Conservation (phyloP, 2,888 invertebrate species). For the Tetragnatha montana region DNA sequence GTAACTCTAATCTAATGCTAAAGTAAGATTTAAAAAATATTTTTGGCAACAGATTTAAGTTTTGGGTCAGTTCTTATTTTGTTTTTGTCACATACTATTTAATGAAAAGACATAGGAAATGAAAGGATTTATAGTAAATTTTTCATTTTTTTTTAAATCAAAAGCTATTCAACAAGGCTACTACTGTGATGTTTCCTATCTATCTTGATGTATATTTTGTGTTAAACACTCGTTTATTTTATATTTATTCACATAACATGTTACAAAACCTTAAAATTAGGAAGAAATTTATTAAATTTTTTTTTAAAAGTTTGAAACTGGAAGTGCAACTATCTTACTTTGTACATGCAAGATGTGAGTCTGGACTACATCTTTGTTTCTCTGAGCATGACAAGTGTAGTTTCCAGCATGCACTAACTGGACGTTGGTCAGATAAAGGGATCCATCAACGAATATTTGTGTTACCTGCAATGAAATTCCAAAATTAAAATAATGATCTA, state of each 20-base stretch:
- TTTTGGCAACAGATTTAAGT: neutral
- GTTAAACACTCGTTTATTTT: neutral
- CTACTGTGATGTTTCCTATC: too few relatives aligned
- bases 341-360: conserved; percentile 85
- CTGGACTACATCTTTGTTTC: conserved; percentile 84
- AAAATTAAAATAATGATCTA: neutral
- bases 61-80: too few relatives aligned
- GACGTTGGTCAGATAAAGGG: conserved; percentile 84
- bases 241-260: too few relatives aligned
- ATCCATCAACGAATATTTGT: conserved; percentile 84
- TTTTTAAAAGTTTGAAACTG: too few relatives aligned
- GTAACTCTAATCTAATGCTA: too few relatives aligned
- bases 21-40: neutral
- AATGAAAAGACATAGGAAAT: too few relatives aligned
- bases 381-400: conserved; percentile 85
- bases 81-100: too few relatives aligned
- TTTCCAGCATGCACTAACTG: conserved; percentile 86
- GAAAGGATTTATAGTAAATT: too few relatives aligned
- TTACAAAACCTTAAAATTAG: too few relatives aligned
- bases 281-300: too few relatives aligned
- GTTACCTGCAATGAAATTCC: conserved; percentile 19
- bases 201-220: neutral
- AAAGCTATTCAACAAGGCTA: too few relatives aligned
- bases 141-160: too few relatives aligned
- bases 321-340: conserved; percentile 79